A percentile compares a stretch with the other conserved stretches of the same genome.
These are phyloP conservation scores for Chrysocyon brachyurus DNA, from an alignment of 2,797 vertebrate genomes.

Conservation along the genomic window DNA sequence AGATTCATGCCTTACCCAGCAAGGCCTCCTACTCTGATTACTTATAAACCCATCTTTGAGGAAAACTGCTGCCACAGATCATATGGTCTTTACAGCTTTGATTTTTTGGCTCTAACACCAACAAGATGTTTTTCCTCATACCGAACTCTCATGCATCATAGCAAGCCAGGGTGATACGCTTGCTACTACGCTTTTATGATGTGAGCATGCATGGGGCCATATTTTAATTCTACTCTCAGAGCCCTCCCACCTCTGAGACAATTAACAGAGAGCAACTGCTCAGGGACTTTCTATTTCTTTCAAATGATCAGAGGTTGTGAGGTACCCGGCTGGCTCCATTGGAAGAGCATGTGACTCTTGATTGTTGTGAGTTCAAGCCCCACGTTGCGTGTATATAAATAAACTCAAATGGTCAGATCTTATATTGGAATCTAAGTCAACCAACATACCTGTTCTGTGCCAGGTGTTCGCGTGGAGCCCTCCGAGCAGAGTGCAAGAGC, in stretches of 20 bases:
- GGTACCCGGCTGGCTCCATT: not conserved
- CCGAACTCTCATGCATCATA: not conserved
- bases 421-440: not conserved
- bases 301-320: not conserved
- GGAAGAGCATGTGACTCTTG: not conserved
- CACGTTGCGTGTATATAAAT: not conserved
- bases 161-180: not conserved
- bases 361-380: not conserved
- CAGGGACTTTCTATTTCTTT: not conserved
- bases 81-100: slow-evolving; percentile 33
- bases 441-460: not conserved
- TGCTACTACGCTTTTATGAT: not conserved
- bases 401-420: not conserved
- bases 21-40: slow-evolving; percentile 58
- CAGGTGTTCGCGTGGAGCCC: not conserved
- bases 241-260: not conserved
- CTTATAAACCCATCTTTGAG: slow-evolving; percentile 9
- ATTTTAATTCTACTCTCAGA: not conserved
- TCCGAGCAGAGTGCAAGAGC: not conserved
- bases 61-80: slow-evolving; percentile 51
- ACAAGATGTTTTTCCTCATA: slow-evolving; percentile 11
- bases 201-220: not conserved
- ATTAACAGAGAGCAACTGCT: not conserved
- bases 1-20: not conserved
- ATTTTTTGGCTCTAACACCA: slow-evolving; percentile 7